A percentile compares a stretch with the other conserved stretches of the same genome.
These are phyloP conservation scores for Phaetusa simplex DNA, from an alignment of 2,113 vertebrate genomes.

Conservation along the genomic window DNA sequence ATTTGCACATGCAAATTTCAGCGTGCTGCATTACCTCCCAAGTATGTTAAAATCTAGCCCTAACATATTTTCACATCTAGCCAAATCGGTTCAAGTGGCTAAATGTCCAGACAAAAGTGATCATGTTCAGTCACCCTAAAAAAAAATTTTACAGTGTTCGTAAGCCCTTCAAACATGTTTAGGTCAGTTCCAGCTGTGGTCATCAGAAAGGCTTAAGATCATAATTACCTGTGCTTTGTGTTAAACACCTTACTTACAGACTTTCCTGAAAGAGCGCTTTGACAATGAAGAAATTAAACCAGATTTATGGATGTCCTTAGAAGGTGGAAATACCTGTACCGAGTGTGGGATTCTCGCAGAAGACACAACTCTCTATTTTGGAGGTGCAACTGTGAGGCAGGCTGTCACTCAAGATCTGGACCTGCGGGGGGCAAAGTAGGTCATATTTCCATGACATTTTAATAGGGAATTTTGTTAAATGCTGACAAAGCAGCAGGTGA, in stretches of 20 bases:
- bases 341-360: conserved; percentile 95
- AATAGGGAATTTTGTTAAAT: background rate
- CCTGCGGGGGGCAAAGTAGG: conserved; percentile 94
- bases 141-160: background rate
- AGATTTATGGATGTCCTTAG: conserved; percentile 91
- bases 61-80: background rate
- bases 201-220: background rate
- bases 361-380: conserved; percentile 91
- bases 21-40: background rate
- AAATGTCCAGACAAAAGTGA: background rate
- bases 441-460: background rate
- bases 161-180: background rate
- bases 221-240: background rate
- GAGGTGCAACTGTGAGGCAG: conserved; percentile 89
- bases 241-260: conserved; percentile 69
- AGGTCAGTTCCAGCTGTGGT: background rate
- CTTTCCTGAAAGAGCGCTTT: conserved; percentile 95
- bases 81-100: background rate
- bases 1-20: background rate
- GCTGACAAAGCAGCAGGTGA: background rate
- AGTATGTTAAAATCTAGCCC: background rate
- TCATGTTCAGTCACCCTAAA: background rate
- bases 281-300: conserved; percentile 91
- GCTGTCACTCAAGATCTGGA: conserved; percentile 93
- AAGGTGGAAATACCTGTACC: conserved; percentile 90